phyloP scores from a whole-genome alignment of 1,140 invertebrate species.

The Hyles euphorbiae region DNA sequence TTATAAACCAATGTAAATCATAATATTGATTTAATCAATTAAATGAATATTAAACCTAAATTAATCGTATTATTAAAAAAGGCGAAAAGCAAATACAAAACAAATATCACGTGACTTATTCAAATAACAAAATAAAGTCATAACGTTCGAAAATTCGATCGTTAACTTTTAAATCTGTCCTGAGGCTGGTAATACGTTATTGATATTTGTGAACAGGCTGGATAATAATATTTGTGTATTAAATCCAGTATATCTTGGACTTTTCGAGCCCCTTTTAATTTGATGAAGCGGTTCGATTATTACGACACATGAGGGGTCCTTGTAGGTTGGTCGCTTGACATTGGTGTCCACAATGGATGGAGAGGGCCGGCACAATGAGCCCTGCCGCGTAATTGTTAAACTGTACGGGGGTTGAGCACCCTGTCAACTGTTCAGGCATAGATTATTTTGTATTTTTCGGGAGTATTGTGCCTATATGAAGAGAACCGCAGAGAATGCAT shows the following conservation, averaged over 20 bases:
- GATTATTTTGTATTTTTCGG: slow-evolving; percentile 22
- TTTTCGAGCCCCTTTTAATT: slow-evolving; percentile 18
- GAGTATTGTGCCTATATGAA: too few relatives aligned
- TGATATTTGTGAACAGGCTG: slow-evolving; percentile 73
- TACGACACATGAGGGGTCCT: slow-evolving; percentile 25
- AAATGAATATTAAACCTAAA: too few relatives aligned
- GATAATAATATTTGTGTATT: slow-evolving; percentile 74
- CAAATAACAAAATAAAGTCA: slow-evolving; percentile 29
- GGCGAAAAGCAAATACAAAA: not conserved
- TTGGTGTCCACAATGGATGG: slow-evolving; percentile 64
- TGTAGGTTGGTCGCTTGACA: slow-evolving; percentile 41
- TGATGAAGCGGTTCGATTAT: slow-evolving; percentile 27
- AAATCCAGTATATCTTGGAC: slow-evolving; percentile 44
- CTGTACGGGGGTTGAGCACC: slow-evolving; percentile 65
- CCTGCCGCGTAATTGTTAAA: slow-evolving; percentile 70
- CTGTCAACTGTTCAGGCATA: slow-evolving; percentile 66
- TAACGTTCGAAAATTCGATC: slow-evolving; percentile 48
- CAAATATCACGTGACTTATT: not conserved
- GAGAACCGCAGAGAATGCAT: too few relatives aligned
- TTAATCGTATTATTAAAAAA: not conserved
- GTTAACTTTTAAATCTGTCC: slow-evolving; percentile 70
- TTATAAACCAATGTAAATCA: not conserved
- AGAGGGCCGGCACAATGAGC: slow-evolving; percentile 70
- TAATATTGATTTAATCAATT: not conserved
- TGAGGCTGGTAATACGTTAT: slow-evolving; percentile 68